phyloP scores from a whole-genome alignment of 2,888 invertebrate genomes.

The Seira sanloemensis region DNA sequence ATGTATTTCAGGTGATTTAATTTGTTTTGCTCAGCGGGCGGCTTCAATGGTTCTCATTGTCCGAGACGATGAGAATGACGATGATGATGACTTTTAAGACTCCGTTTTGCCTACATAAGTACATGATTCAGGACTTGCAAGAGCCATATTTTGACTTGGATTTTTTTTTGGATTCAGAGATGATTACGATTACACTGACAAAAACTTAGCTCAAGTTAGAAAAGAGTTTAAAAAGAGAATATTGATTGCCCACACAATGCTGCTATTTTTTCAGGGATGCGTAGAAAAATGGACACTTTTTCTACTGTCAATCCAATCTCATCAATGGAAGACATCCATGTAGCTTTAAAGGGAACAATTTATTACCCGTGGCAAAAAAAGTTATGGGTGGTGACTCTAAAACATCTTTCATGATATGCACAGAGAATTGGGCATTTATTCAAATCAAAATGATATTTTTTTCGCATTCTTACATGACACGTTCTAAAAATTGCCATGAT shows the following conservation, averaged over 20 bases:
- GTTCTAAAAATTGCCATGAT: slow-evolving; percentile 51
- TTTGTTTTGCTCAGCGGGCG: slow-evolving; percentile 62
- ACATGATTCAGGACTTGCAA: neutral
- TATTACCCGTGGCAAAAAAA: neutral
- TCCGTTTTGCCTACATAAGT: slow-evolving; percentile 19
- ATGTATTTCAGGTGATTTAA: slow-evolving; percentile 62
- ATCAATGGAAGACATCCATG: slow-evolving; percentile 32
- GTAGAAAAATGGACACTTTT: slow-evolving; percentile 56
- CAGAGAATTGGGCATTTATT: neutral
- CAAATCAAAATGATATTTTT: neutral
- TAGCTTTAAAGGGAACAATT: neutral
- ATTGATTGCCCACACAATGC: slow-evolving; percentile 30
- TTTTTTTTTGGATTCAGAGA: neutral
- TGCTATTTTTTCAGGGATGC: slow-evolving; percentile 30
- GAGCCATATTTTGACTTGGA: neutral
- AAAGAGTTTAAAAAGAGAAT: slow-evolving; percentile 22
- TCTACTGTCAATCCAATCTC: slow-evolving; percentile 55
- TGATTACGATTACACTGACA: slow-evolving; percentile 22
- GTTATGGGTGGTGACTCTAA: neutral
- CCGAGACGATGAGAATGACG: slow-evolving; percentile 42
- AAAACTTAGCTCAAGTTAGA: slow-evolving; percentile 25
- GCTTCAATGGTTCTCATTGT: slow-evolving; percentile 56
- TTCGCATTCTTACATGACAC: slow-evolving; percentile 41
- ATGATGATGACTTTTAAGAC: slow-evolving; percentile 29
- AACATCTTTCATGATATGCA: neutral